Conservation (phyloP, 2,888 invertebrate species). For the Ophion ventricosus region DNA sequence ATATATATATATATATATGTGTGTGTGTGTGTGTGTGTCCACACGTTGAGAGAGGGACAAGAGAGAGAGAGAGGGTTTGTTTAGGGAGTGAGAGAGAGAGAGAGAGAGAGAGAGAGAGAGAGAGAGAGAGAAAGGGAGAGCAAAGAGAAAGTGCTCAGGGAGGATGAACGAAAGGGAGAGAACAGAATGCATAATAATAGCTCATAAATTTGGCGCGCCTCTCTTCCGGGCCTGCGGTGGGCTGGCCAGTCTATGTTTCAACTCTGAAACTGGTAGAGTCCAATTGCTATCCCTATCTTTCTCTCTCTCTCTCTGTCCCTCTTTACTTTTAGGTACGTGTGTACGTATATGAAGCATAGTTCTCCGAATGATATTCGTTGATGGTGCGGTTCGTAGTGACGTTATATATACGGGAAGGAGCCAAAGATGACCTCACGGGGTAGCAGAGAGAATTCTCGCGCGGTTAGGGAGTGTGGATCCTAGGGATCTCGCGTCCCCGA, state of each 20-base stretch:
- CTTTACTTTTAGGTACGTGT: slow-evolving; percentile 7
- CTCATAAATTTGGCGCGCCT: slow-evolving; percentile 75
- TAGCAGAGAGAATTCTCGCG: slow-evolving; percentile 11
- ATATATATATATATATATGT: too few species aligned
- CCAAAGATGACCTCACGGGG: slow-evolving; percentile 62
- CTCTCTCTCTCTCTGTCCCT: slow-evolving; percentile 5
- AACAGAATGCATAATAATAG: slow-evolving; percentile 77
- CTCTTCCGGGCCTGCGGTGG: slow-evolving; percentile 71
- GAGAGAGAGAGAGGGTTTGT: slow-evolving; percentile 28
- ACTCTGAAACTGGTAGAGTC: slow-evolving; percentile 58
- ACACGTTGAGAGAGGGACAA: slow-evolving; percentile 8
- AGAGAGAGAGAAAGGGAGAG: slow-evolving; percentile 61
- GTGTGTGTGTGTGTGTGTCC: background rate
- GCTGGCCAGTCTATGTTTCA: slow-evolving; percentile 70
- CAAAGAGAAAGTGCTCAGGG: slow-evolving; percentile 41
- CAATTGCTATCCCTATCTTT: slow-evolving; percentile 31
- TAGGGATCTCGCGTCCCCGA: slow-evolving; percentile 24
- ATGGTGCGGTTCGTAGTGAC: slow-evolving; percentile 40
- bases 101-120: slow-evolving; percentile 36
- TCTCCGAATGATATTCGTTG: slow-evolving; percentile 60
- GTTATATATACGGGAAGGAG: slow-evolving; percentile 11
- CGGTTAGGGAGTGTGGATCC: slow-evolving; percentile 11
- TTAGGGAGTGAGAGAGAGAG: slow-evolving; percentile 16
- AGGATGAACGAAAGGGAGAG: slow-evolving; percentile 65
- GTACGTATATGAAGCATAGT: slow-evolving; percentile 8